Evolutionary conservation across 2,888 invertebrate species (phyloP).

Genomic region (Nesidiocoris tenuis): DNA sequence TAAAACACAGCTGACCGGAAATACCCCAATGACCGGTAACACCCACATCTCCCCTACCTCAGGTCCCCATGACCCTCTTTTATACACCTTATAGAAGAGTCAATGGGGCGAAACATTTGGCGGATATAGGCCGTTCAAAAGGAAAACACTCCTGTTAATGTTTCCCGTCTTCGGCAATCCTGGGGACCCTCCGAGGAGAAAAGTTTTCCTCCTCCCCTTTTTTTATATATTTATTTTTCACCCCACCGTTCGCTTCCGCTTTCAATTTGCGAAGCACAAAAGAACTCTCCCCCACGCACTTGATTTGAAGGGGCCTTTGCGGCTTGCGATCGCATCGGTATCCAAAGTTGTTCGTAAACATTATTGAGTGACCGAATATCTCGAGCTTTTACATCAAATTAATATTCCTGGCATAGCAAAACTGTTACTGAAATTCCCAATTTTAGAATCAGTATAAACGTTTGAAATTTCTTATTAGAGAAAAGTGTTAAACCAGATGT

Average conservation of each 20-base stretch:
- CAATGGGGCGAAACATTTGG: conserved; percentile 45
- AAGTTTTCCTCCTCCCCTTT: not conserved
- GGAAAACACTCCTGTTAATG: conserved; percentile 33
- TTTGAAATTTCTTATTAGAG: no score
- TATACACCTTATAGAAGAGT: conserved; percentile 29
- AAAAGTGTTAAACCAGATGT: no score
- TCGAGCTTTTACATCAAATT: no score
- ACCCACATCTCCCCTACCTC: no score
- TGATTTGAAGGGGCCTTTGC: not conserved
- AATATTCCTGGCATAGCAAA: no score
- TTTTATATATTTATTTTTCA: not conserved
- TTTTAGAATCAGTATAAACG: no score
- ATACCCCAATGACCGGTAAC: no score
- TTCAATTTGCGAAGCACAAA: not conserved
- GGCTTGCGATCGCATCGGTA: not conserved
- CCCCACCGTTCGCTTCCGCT: not conserved
- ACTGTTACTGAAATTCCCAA: no score
- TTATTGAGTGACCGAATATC: no score
- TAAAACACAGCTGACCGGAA: no score
- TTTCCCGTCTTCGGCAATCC: not conserved
- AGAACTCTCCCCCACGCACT: not conserved
- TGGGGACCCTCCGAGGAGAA: not conserved
- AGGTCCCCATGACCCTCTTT: not conserved
- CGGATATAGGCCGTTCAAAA: conserved; percentile 27
- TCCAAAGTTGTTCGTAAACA: no score